Percentiles rank a stretch among this genome's conserved stretches.
Evolutionary conservation across 1,140 invertebrate genomes (phyloP).

Genomic region (Aphaenogaster floridana): DNA sequence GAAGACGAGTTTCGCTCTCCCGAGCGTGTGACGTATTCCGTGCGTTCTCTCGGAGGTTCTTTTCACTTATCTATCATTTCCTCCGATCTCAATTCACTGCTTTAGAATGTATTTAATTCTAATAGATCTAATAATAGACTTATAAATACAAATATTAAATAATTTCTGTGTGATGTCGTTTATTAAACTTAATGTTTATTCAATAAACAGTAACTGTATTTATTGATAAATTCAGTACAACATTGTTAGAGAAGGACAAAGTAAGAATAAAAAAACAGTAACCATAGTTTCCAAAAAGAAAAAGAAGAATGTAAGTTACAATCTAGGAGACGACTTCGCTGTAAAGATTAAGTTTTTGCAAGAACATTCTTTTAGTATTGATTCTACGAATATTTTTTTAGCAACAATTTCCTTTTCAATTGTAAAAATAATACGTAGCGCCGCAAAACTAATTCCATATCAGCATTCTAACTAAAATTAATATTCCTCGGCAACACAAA

Average conservation of each 20-base stretch:
- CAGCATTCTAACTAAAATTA: background rate
- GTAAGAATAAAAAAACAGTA: too few relatives aligned
- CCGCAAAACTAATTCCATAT: background rate
- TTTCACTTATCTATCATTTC: slow-evolving; percentile 12
- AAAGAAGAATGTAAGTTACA: too few relatives aligned
- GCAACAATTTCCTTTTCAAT: background rate
- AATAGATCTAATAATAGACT: background rate
- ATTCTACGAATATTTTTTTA: too few relatives aligned
- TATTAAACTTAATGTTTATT: too few relatives aligned
- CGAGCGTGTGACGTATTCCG: background rate
- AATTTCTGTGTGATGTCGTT: background rate
- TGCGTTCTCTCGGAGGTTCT: background rate
- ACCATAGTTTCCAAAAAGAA: too few relatives aligned
- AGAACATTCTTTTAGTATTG: too few relatives aligned
- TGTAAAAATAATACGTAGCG: background rate
- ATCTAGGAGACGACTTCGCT: too few relatives aligned
- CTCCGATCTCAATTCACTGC: slow-evolving; percentile 5
- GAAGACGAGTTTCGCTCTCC: slow-evolving; percentile 26
- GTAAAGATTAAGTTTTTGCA: too few relatives aligned
- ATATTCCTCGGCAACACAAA: background rate
- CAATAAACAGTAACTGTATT: too few relatives aligned
- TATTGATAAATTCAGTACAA: too few relatives aligned
- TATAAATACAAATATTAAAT: background rate
- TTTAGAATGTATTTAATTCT: background rate
- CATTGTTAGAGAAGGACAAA: too few relatives aligned